phyloP scores from a whole-genome alignment of 2,113 vertebrate genomes.

The Xyliphius kryptos region DNA sequence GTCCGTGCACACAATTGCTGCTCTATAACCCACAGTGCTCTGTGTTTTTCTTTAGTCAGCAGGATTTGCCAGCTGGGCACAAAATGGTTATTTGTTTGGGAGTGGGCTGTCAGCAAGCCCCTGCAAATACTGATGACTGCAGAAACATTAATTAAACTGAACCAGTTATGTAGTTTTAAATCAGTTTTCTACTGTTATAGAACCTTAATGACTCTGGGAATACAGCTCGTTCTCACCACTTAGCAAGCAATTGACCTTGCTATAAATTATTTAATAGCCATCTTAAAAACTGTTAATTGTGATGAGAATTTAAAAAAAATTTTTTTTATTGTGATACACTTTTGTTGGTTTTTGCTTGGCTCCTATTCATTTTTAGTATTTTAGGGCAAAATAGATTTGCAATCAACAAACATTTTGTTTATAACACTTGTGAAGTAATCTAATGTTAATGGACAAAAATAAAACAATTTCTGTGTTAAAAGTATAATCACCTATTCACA shows the following conservation, averaged over 20 bases:
- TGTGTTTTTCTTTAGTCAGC: slow-evolving; percentile 48
- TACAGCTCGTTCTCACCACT: slow-evolving; percentile 25
- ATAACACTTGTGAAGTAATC: slow-evolving; percentile 2
- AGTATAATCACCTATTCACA: not conserved
- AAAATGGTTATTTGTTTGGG: slow-evolving; percentile 43
- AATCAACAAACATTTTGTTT: not conserved
- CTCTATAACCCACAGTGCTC: slow-evolving; percentile 45
- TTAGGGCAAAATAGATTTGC: not conserved
- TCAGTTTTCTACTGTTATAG: slow-evolving; percentile 38
- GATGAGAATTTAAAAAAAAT: slow-evolving; percentile 22
- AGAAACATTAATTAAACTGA: slow-evolving; percentile 51
- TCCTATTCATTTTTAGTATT: slow-evolving; percentile 21
- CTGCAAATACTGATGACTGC: not conserved
- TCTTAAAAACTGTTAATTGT: slow-evolving; percentile 21
- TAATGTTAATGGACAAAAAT: not conserved
- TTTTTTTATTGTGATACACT: slow-evolving; percentile 25
- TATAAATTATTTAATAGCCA: slow-evolving; percentile 18
- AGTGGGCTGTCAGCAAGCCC: slow-evolving; percentile 26
- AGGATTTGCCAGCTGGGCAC: slow-evolving; percentile 31
- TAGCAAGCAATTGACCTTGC: slow-evolving; percentile 33
- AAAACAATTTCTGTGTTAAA: not conserved
- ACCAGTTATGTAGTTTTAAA: slow-evolving; percentile 44
- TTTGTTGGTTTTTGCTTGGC: slow-evolving; percentile 12
- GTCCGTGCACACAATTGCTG: slow-evolving; percentile 48
- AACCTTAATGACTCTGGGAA: slow-evolving; percentile 46